Conservation (phyloP, 2,888 invertebrate genomes). For the Ferdinandea cuprea region DNA sequence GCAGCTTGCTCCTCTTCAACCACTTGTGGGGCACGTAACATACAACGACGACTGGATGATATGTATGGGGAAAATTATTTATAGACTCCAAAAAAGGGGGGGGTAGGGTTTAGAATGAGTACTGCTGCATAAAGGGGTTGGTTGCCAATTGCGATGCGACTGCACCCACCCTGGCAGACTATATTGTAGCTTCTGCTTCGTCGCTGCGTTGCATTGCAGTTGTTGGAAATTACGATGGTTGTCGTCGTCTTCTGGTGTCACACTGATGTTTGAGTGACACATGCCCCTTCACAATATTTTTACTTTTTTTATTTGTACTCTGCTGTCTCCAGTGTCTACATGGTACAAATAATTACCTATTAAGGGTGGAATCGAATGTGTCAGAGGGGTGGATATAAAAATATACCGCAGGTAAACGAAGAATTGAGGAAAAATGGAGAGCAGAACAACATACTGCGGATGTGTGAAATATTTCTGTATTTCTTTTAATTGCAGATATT, state of each 20-base stretch:
- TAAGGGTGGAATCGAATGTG: slow-evolving; percentile 47
- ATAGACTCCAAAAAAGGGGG: slow-evolving; percentile 18
- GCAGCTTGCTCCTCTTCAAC: slow-evolving; percentile 35
- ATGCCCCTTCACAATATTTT: neutral
- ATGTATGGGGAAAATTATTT: slow-evolving; percentile 29
- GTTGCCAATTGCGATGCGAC: slow-evolving; percentile 4
- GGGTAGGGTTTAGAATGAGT: neutral
- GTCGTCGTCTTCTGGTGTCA: slow-evolving; percentile 53
- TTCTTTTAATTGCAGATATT: slow-evolving; percentile 52
- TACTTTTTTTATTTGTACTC: slow-evolving; percentile 2
- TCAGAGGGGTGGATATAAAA: neutral
- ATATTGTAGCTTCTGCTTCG: slow-evolving; percentile 52
- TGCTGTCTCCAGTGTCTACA: slow-evolving; percentile 33
- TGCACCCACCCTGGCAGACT: slow-evolving; percentile 31
- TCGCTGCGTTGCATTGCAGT: slow-evolving; percentile 70
- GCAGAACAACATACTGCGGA: slow-evolving; percentile 60
- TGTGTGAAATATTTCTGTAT: slow-evolving; percentile 40
- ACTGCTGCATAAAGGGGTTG: neutral
- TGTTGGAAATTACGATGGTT: slow-evolving; percentile 44
- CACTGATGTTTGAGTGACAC: slow-evolving; percentile 53
- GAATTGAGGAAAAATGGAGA: slow-evolving; percentile 3
- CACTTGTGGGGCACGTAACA: slow-evolving; percentile 51
- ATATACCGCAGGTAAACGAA: slow-evolving; percentile 60
- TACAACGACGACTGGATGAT: slow-evolving; percentile 16
- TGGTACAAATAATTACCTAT: slow-evolving; percentile 63